phyloP scores from a whole-genome alignment of 1,140 invertebrate species.

The Thalassaphorura encarpata region DNA sequence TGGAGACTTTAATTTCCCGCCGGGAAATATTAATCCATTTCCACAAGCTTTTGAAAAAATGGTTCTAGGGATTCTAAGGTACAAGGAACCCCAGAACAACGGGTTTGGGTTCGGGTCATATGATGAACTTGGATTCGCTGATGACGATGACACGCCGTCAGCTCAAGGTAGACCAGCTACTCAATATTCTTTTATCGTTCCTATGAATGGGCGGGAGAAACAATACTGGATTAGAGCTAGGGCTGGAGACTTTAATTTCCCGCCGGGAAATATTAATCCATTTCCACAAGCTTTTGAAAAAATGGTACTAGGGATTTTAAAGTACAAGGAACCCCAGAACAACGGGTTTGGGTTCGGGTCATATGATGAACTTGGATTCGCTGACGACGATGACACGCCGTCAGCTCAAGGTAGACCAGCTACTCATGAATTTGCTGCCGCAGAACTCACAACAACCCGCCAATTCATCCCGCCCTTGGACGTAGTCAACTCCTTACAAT shows the following conservation, averaged over 20 bases:
- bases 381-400: not conserved
- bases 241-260: not conserved
- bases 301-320: constrained; percentile 10
- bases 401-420: constrained; percentile 12
- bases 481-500: too few relatives aligned
- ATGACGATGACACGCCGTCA: not conserved
- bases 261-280: not conserved
- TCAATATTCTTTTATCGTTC: constrained; percentile 15
- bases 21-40: not conserved
- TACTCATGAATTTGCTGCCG: constrained; percentile 8
- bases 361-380: not conserved
- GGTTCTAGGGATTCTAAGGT: constrained; percentile 12
- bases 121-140: not conserved
- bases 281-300: too few relatives aligned
- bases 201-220: not conserved
- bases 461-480: too few relatives aligned
- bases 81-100: constrained; percentile 2
- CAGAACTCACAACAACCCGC: too few relatives aligned
- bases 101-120: constrained; percentile 7
- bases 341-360: constrained; percentile 7
- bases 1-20: not conserved
- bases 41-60: too few relatives aligned
- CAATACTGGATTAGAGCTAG: constrained; percentile 5
- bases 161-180: too few relatives aligned
- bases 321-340: constrained; percentile 1